These are phyloP conservation scores for Hormaphis cornu DNA, from an alignment of 1,140 invertebrate species.

Conservation along the genomic window DNA sequence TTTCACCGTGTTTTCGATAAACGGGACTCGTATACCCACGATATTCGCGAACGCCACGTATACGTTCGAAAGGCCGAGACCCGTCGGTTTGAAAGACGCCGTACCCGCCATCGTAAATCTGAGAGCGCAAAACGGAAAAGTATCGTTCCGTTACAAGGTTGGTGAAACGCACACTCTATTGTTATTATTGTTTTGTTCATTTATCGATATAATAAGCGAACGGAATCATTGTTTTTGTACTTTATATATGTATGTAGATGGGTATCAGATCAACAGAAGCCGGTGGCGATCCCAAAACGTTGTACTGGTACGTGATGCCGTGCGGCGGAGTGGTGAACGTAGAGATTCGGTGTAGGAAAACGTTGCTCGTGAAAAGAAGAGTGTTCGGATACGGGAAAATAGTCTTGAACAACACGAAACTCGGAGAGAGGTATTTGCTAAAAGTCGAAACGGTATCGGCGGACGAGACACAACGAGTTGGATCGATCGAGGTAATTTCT, in stretches of 20 bases:
- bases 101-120: constrained; percentile 41
- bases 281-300: constrained; percentile 3
- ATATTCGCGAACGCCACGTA: constrained; percentile 40
- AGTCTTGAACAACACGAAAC: constrained; percentile 37
- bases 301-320: constrained; percentile 44
- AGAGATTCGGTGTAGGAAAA: constrained; percentile 36
- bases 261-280: background rate
- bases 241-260: too few relatives aligned
- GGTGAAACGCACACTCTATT: background rate
- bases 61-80: constrained; percentile 36
- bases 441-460: constrained; percentile 39
- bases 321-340: constrained; percentile 43
- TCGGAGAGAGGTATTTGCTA: constrained; percentile 40
- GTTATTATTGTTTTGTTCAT: too few relatives aligned
- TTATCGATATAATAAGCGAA: too few relatives aligned
- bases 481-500: constrained; percentile 41
- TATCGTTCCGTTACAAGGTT: constrained; percentile 43
- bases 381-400: constrained; percentile 41
- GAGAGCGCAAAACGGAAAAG: constrained; percentile 41
- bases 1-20: constrained; percentile 44
- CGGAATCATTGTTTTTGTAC: too few relatives aligned
- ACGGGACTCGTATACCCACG: constrained; percentile 42
- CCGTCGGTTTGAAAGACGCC: constrained; percentile 41
- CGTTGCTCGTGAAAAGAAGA: constrained; percentile 36
- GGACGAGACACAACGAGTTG: constrained; percentile 40